Base-by-base conservation (phyloP, 2,888 invertebrate genomes). In the Leucoma salicis region DNA sequence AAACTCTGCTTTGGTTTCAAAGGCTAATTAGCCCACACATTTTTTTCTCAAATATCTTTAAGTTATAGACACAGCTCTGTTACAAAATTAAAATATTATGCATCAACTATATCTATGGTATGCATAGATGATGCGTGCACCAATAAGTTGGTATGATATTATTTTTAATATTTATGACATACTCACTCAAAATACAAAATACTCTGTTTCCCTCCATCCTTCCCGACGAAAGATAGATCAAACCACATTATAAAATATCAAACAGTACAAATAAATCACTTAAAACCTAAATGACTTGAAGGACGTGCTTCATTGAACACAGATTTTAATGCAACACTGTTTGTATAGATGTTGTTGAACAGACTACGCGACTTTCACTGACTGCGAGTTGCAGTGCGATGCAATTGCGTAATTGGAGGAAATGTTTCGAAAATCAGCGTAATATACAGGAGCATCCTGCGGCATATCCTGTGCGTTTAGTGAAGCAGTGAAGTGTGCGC, bases 171-270 rank as follows among this genome's bases (percentile, higher is more conserved):
- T n/a, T n/a, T n/a, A n/a, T n/a, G n/a, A 38, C 1, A 0, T 14
- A 81, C 82, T 83, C 53, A 84, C 84, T 82, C 77, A 42, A 81
- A 70, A 59, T 64, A 74, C 45, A 82, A 58, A 33, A 82, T 57
- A 52, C 74, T 74, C 57, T 73, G 70, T 53, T 74, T 77, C 35
- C 74, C 70, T 18, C 78, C 74, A 34, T 70, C 71, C 34, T 70
- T 69, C 35, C 70, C 72, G 45, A 79, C 72, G 50, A 81, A 67
- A 42, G 78, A 75, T 16, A 79, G 70, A 62, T 84, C 78, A 53
- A 78, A 79, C 80, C 79, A 81, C 82, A 80, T 78, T 14, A 31
- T 4, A 1, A 14, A 10, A 10, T 2, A 29, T 13, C 21, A 49
- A 44, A 51, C 55, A 53, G 51, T 54, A 58, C 61, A 60, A 57